Base-by-base conservation (phyloP, 2,888 invertebrate genomes). In the Melanophora roralis region DNA sequence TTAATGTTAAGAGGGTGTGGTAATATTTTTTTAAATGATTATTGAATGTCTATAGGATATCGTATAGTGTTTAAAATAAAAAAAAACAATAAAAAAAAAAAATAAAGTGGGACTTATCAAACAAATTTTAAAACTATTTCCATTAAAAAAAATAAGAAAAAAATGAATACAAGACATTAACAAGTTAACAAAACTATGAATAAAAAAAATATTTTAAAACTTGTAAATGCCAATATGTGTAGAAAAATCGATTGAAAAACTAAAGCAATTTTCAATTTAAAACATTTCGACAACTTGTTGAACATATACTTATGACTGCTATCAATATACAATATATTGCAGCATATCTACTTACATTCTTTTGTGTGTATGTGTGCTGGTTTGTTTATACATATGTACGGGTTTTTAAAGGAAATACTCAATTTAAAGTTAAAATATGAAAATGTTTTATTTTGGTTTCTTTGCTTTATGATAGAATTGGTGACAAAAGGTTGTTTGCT, bases 401-500 rank as follows among this genome's bases (percentile, higher is more conserved):
- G n/a, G n/a, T n/a, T n/a, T 43, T n/a, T 43, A 76, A 64, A 64
- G 69, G 69, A 71, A 76, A 62, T 55, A 47, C 32, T 32, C 8
- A 62, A 64, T 72, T 72, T 72, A 45, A 21, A 69, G 36, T 34
- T 69, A 34, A 57, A 71, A 64, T 65, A 69, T 77, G 49, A 68
- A 60, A 67, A 51, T 16, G 5, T 12, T 3, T 19, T 11, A 53
- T 55, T 3, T 51, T 16, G 14, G 8, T 11, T 55, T 23, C 19
- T 7, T 14, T 8, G 62, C 34, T n/a, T 65, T 71, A 14, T 65
- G 59, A 74, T 79, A 59, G 53, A 79, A 75, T 60, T 60, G 69
- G 74, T 75, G 79, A 79, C 79, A 79, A 79, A 75, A 75, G 60
- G 65, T 79, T 75, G 71, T 53, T 47, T 51, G 38, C 14, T 47